A percentile compares a stretch with the other conserved stretches of the same genome.
Conservation (phyloP, 2,113 vertebrate species). For the Coracopsis vasa region DNA sequence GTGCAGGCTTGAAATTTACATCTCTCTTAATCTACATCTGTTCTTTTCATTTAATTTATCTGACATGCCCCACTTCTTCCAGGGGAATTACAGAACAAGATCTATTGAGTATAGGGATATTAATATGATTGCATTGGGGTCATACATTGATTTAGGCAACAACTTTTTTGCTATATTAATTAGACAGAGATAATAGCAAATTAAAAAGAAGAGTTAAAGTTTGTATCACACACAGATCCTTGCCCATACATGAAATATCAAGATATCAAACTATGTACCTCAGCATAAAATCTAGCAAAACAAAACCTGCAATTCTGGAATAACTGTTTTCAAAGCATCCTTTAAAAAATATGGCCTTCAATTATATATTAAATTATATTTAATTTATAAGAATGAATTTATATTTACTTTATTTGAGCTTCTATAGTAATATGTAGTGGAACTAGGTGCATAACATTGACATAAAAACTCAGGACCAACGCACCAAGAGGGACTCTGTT, state of each 20-base stretch:
- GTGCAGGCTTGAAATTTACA: constrained; percentile 53
- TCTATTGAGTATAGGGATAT: constrained; percentile 43
- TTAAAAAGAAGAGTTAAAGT: neutral
- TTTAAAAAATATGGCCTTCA: neutral
- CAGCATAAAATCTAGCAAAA: neutral
- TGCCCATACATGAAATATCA: neutral
- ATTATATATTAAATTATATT: neutral
- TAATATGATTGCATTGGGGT: constrained; percentile 13
- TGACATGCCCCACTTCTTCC: constrained; percentile 40
- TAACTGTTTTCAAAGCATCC: neutral
- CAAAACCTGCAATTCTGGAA: neutral
- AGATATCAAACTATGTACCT: neutral
- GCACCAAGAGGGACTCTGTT: neutral
- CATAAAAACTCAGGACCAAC: accelerated
- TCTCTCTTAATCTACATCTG: constrained; percentile 62
- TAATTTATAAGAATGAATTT: neutral
- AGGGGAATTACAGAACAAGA: constrained; percentile 41
- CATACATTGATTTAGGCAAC: constrained; percentile 8
- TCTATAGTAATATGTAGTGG: neutral
- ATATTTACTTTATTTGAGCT: neutral
- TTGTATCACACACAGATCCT: neutral
- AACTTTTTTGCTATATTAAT: constrained; percentile 22
- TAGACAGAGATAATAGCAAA: neutral
- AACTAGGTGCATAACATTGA: neutral
- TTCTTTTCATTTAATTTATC: constrained; percentile 66